Evolutionary conservation across 1,140 invertebrate species (phyloP).

Genomic region (Asbolus verrucosus): DNA sequence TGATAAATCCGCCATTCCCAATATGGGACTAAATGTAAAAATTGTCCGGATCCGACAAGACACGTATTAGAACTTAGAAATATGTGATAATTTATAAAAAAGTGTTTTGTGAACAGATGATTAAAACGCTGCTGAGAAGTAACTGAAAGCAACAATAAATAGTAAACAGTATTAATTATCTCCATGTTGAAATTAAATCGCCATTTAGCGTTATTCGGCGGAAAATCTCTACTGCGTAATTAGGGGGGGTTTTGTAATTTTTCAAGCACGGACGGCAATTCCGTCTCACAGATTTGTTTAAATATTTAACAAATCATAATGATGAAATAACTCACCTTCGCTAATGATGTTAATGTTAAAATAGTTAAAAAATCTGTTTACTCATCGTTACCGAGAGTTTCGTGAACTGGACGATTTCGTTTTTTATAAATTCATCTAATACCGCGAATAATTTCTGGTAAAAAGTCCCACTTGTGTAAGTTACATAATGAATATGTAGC

Average conservation of each 20-base stretch:
- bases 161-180: no score
- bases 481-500: not conserved
- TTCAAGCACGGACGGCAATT: conserved; percentile 16
- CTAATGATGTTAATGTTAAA: not conserved
- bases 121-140: no score
- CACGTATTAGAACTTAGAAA: no score
- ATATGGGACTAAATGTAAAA: no score
- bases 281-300: not conserved
- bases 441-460: conserved; percentile 5
- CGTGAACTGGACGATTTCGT: not conserved
- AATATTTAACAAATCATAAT: conserved; percentile 9
- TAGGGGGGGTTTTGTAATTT: conserved; percentile 7
- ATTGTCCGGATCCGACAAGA: no score
- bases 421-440: conserved; percentile 5
- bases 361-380: conserved; percentile 27
- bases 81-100: no score
- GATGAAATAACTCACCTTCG: conserved; percentile 8
- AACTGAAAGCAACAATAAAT: no score
- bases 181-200: no score
- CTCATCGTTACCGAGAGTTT: conserved; percentile 1
- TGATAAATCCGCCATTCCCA: no score
- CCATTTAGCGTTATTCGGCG: no score
- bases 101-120: no score
- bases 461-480: conserved; percentile 1
- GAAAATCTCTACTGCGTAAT: conserved; percentile 5